Conservation (phyloP, 2,113 vertebrate species). For the Dissostichus mawsoni region DNA sequence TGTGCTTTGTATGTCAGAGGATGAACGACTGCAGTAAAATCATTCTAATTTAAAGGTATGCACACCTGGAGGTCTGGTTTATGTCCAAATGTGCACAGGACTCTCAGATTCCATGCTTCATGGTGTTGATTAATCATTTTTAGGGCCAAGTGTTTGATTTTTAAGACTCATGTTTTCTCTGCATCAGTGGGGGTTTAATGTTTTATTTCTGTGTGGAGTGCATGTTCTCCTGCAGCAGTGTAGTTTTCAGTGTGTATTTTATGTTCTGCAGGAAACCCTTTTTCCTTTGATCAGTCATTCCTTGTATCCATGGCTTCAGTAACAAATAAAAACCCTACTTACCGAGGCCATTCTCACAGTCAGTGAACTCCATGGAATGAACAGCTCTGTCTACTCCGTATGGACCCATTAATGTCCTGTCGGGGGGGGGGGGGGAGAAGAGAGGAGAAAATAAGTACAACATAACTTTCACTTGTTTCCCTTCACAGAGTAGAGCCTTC, state of each 20-base stretch:
- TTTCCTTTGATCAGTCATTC: not conserved
- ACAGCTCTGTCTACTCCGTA: conserved; percentile 88
- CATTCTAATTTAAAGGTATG: no score
- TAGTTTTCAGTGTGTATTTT: not conserved
- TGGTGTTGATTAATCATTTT: no score
- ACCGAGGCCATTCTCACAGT: conserved; percentile 92
- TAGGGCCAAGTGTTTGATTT: no score
- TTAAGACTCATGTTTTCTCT: no score
- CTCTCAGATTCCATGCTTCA: no score
- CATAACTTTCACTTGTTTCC: not conserved
- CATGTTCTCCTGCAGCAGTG: not conserved
- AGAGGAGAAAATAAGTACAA: conserved; percentile 5
- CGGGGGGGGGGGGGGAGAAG: conserved; percentile 14
- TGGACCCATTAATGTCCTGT: conserved; percentile 93
- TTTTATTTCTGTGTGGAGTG: not conserved
- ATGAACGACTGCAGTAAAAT: no score
- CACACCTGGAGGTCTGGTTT: no score
- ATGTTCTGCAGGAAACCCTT: not conserved
- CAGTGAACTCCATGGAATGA: conserved; percentile 89
- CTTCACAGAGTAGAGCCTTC: not conserved
- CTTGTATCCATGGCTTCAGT: not conserved
- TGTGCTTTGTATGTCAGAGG: no score
- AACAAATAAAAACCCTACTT: conserved; percentile 53
- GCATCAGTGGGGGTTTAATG: not conserved
- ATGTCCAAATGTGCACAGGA: no score